Percentiles rank a stretch among this genome's conserved stretches.
These are phyloP conservation scores for Barypeithes pellucidus DNA, from an alignment of 2,888 invertebrate genomes.

Conservation along the genomic window DNA sequence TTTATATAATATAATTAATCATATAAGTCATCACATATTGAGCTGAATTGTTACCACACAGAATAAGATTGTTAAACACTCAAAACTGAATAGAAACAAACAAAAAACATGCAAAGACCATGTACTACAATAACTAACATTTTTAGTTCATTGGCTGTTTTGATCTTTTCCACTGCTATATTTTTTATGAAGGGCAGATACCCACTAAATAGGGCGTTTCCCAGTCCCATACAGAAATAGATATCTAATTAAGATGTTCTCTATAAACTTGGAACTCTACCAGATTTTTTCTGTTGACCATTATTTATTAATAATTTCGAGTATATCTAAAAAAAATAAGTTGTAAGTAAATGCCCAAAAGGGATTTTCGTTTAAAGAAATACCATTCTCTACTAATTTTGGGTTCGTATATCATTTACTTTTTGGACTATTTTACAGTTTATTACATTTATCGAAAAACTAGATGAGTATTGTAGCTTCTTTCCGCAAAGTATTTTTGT, in stretches of 20 bases:
- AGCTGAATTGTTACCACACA: too few species aligned
- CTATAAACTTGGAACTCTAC: slow-evolving; percentile 21
- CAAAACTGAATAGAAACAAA: too few species aligned
- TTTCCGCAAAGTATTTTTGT: too few species aligned
- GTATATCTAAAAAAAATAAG: background rate
- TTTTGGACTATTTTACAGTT: too few species aligned
- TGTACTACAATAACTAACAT: background rate
- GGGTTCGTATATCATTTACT: background rate
- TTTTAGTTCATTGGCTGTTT: background rate
- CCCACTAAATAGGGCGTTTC: slow-evolving; percentile 4
- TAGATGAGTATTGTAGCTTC: too few species aligned
- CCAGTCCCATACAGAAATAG: slow-evolving; percentile 7
- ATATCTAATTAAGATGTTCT: slow-evolving; percentile 9
- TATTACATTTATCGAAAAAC: too few species aligned
- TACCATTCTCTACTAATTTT: background rate
- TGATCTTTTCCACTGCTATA: background rate
- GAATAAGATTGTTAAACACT: too few species aligned
- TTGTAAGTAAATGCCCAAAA: background rate
- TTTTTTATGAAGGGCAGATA: slow-evolving; percentile 9
- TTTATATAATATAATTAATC: too few species aligned
- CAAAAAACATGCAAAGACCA: too few species aligned
- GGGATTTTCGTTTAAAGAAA: too few species aligned
- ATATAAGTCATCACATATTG: too few species aligned
- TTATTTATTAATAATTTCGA: slow-evolving; percentile 5
- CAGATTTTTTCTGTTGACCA: background rate